A percentile compares a stretch with the other conserved stretches of the same genome.
Evolutionary conservation across 1,140 invertebrate genomes (phyloP).

Genomic region (Ditylenchus dipsaci): DNA sequence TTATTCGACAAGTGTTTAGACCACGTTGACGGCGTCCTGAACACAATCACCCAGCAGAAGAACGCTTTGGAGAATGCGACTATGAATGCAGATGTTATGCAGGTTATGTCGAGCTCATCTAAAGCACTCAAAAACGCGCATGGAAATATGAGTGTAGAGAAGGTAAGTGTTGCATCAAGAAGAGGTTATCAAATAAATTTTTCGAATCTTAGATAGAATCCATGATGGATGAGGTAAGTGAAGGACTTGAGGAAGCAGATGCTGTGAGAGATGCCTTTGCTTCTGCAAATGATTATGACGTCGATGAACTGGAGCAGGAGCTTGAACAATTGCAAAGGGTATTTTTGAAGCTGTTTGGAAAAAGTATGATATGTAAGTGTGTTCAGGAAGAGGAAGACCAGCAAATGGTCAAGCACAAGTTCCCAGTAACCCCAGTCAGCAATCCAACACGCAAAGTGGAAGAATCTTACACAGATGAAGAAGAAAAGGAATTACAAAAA

Average conservation of each 20-base stretch:
- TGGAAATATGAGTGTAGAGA: conserved; percentile 74
- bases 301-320: too few species aligned
- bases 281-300: too few species aligned
- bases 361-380: too few species aligned
- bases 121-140: conserved; percentile 87
- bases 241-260: conserved; percentile 67
- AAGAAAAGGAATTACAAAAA: too few species aligned
- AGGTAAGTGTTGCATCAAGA: conserved; percentile 48
- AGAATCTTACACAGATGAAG: too few species aligned
- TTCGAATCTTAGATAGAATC: neutral
- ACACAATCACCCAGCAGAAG: conserved; percentile 94
- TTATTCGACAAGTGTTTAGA: too few species aligned
- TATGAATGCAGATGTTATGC: conserved; percentile 93
- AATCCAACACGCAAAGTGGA: too few species aligned
- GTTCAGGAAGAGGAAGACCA: too few species aligned
- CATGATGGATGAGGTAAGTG: conserved; percentile 1
- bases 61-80: conserved; percentile 86
- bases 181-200: conserved; percentile 29
- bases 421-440: too few species aligned
- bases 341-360: neutral
- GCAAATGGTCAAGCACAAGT: too few species aligned
- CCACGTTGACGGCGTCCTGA: conserved; percentile 96
- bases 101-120: conserved; percentile 89
- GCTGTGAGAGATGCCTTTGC: too few species aligned
- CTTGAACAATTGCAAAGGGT: neutral